These are phyloP conservation scores for Drosophila atroscutellata DNA, from an alignment of 2,888 invertebrate species.

Conservation along the genomic window DNA sequence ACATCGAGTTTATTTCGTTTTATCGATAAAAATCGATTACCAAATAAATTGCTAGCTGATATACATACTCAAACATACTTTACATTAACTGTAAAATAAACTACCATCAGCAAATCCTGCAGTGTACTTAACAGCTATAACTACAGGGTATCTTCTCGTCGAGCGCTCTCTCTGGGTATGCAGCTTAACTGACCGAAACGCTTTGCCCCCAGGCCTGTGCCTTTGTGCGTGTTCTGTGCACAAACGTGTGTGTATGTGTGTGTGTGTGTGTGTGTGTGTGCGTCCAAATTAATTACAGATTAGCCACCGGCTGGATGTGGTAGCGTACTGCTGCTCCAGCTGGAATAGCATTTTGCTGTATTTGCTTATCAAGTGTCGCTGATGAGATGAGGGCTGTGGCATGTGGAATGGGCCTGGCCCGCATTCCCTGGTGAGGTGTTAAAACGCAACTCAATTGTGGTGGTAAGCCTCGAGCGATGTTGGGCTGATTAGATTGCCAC, in stretches of 20 bases:
- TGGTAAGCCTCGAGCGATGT: constrained; percentile 28
- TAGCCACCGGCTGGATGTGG: constrained; percentile 61
- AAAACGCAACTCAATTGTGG: constrained; percentile 43
- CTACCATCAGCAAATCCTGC: background rate
- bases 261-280: constrained; percentile 64
- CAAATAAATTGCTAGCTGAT: background rate
- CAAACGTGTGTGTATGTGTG: constrained; percentile 51
- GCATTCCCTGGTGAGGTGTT: constrained; percentile 19
- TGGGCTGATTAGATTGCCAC: background rate
- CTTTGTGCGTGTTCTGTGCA: constrained; percentile 62
- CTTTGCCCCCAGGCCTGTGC: background rate
- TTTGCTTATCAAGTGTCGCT: constrained; percentile 60
- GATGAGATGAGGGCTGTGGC: background rate
- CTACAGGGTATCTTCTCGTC: background rate
- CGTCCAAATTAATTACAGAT: constrained; percentile 78
- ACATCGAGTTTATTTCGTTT: background rate
- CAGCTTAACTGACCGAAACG: background rate
- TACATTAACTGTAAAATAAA: background rate
- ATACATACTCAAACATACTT: background rate
- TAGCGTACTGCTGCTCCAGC: constrained; percentile 6
- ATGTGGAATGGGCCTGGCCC: background rate
- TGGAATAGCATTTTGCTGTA: constrained; percentile 51
- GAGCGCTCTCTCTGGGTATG: background rate
- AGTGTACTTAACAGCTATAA: background rate
- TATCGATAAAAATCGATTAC: background rate